Conservation (phyloP, 2,888 invertebrate species). For the Cephalotes varians region DNA sequence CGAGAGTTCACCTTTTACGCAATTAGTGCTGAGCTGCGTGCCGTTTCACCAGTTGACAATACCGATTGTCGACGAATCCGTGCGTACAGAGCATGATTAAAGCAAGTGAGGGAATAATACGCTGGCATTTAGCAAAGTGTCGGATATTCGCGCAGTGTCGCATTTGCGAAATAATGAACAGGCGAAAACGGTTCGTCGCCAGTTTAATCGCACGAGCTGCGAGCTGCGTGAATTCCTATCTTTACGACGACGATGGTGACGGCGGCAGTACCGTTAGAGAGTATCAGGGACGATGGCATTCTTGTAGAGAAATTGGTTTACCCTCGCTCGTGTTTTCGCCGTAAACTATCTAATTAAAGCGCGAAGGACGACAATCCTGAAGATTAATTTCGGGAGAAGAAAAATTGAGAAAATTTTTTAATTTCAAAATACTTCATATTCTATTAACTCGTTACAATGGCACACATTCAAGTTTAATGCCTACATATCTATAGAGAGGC, state of each 20-base stretch:
- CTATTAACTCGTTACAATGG: background rate
- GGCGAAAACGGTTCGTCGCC: constrained; percentile 39
- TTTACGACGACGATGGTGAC: constrained; percentile 1
- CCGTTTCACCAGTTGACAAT: constrained; percentile 42
- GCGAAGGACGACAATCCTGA: constrained; percentile 4
- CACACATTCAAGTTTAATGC: constrained; percentile 13
- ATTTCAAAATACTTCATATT: background rate
- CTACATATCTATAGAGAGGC: background rate
- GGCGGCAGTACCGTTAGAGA: constrained; percentile 31
- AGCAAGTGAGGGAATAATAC: constrained; percentile 35
- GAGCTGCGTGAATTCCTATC: constrained; percentile 42
- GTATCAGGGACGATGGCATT: constrained; percentile 16
- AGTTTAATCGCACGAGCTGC: constrained; percentile 9
- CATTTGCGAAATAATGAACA: constrained; percentile 53
- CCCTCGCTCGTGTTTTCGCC: constrained; percentile 3
- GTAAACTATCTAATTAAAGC: constrained; percentile 30
- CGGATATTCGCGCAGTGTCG: constrained; percentile 39
- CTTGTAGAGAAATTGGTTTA: constrained; percentile 40
- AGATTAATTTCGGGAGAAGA: constrained; percentile 11
- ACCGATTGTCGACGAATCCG: constrained; percentile 42
- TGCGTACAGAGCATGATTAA: constrained; percentile 36
- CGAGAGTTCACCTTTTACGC: constrained; percentile 1
- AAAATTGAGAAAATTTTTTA: background rate
- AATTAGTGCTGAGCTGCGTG: constrained; percentile 44
- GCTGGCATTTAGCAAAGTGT: constrained; percentile 35